phyloP scores from a whole-genome alignment of 2,113 vertebrate species.

The Amazona vittata region DNA sequence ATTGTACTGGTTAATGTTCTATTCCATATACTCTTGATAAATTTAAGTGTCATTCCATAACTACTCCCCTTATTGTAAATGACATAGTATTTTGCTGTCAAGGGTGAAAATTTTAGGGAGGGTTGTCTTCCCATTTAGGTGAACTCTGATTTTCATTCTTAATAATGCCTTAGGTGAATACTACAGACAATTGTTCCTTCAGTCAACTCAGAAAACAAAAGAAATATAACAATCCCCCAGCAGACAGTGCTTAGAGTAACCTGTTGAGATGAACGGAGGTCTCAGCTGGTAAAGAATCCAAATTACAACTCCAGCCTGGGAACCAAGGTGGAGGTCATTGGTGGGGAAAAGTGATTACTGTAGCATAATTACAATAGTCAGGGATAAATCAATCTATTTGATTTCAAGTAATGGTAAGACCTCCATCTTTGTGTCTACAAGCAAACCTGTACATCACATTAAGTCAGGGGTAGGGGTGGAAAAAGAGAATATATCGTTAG shows the following conservation, averaged over 20 bases:
- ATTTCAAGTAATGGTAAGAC: neutral
- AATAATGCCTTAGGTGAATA: neutral
- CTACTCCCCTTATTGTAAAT: neutral
- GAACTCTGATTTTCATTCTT: neutral
- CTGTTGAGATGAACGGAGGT: neutral
- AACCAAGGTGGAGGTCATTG: neutral
- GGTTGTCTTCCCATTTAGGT: neutral
- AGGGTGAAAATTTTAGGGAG: neutral
- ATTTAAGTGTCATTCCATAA: neutral
- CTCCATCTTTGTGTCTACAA: constrained; percentile 7
- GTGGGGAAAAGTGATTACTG: neutral
- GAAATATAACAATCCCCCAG: neutral
- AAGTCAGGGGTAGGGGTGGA: neutral
- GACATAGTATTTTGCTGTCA: neutral
- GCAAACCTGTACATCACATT: constrained; percentile 1
- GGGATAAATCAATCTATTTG: neutral
- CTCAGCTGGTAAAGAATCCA: neutral
- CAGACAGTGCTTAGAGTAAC: neutral
- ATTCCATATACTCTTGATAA: neutral
- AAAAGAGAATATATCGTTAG: neutral
- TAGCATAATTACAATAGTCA: neutral
- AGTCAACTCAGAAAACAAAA: neutral
- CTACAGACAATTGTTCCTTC: neutral
- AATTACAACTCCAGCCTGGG: neutral
- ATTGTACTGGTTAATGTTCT: neutral